phyloP scores from a whole-genome alignment of 2,113 vertebrate species.

The Paramisgurnus dabryanus region DNA sequence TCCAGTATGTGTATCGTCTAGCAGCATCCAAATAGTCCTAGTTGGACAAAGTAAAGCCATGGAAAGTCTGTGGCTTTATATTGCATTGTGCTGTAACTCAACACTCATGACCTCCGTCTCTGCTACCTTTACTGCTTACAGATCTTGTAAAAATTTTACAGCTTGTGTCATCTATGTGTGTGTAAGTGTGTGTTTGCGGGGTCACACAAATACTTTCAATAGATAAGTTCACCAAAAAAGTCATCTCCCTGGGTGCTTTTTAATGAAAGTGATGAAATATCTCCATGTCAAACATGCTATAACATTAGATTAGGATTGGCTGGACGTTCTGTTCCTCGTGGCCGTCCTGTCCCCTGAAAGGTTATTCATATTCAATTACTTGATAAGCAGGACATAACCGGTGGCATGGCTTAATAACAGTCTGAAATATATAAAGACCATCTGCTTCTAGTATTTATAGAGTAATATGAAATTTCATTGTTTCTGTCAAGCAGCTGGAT shows the following conservation, averaged over 20 bases:
- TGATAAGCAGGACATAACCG: conserved; percentile 66
- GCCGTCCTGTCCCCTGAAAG: conserved; percentile 38
- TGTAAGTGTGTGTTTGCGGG: not conserved
- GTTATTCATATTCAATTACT: conserved; percentile 55
- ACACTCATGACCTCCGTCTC: conserved; percentile 33
- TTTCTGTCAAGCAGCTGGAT: conserved; percentile 78
- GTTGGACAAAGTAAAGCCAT: not conserved
- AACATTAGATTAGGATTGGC: conserved; percentile 41
- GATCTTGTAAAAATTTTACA: conserved; percentile 26
- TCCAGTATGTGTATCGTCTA: too few species aligned
- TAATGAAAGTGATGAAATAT: conserved; percentile 42
- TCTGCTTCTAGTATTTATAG: conserved; percentile 76
- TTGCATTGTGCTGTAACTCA: conserved; percentile 22
- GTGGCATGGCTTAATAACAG: conserved; percentile 64
- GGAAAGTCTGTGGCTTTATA: not conserved
- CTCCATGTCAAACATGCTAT: conserved; percentile 57
- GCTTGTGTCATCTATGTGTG: not conserved
- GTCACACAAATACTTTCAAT: conserved; percentile 50
- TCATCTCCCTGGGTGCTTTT: conserved; percentile 11
- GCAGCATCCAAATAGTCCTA: too few species aligned
- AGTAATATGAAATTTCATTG: conserved; percentile 76
- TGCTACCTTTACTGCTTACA: conserved; percentile 11
- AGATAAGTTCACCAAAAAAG: conserved; percentile 50
- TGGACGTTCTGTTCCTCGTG: conserved; percentile 35
- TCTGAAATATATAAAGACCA: conserved; percentile 72